Base-by-base conservation (phyloP, 2,888 invertebrate species). In the Drosophila falleni region DNA sequence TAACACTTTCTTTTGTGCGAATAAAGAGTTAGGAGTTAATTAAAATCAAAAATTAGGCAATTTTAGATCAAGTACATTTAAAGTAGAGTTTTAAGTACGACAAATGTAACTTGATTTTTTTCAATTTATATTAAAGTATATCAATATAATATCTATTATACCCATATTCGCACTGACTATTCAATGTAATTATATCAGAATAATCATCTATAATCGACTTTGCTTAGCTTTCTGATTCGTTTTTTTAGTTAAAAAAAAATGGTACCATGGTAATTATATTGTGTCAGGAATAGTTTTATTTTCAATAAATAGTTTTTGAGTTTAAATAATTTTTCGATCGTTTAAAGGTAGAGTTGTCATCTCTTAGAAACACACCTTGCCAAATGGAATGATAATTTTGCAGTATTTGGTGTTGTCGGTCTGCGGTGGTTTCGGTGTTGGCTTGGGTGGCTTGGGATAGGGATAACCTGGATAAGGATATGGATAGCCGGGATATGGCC, bases 381-480 rank as follows among this genome's bases (percentile, higher is more conserved):
- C 77, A 2, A 81, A 15, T 5, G 71, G 71, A 5, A 71, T 3
- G 26, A 84, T 1, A 26, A 73, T 76, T 55, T 78, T 78, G 70
- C 84, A 85, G 11, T 39, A 35, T 1, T 53, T 60, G 19, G 11
- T 56, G 8, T 5, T n/a, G 6, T 46, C 41, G 0, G 6, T 29
- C 13, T 3, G 26, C 11, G 44, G 3, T 6, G 63, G 42, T 13
- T 31, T 67, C 2, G 62, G 35, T 11, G 51, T 19, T 5, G 66
- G 61, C 8, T 16, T 31, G 10, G 56, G 31, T 9, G 68, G 67
- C 23, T 41, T 73, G 31, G 46, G 58, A 19, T 37, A 26, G 31
- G 31, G 15, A 6, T 19, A 19, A 19, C 19, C 19, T 19, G 46
- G 58, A 19, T 37, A 26, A 8, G 31, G 15, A 6, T 15, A 26